Conservation (phyloP, 2,797 vertebrate genomes). For the Cyprinella venusta region DNA sequence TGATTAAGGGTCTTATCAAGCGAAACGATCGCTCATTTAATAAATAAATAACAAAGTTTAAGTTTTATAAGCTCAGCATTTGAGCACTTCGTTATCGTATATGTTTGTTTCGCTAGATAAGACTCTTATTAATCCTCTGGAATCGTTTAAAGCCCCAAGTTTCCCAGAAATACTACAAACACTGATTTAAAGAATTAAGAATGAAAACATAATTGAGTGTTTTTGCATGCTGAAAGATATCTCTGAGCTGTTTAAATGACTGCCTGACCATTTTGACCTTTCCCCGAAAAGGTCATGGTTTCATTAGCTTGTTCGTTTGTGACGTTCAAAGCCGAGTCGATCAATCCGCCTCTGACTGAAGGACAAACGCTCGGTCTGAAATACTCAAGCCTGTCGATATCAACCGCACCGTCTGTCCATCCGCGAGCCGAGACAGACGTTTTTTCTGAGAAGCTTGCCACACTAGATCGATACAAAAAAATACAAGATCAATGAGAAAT, state of each 20-base stretch:
- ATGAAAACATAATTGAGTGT: too few species aligned
- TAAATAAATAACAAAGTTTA: too few species aligned
- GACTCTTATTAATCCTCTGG: too few species aligned
- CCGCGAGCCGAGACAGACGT: background rate
- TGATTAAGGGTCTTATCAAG: too few species aligned
- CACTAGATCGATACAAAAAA: constrained; percentile 12
- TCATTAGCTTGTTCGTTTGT: constrained; percentile 45
- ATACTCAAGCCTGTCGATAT: constrained; percentile 40
- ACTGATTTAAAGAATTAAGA: background rate
- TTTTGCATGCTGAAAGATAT: background rate
- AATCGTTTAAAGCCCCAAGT: background rate
- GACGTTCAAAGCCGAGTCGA: constrained; percentile 11
- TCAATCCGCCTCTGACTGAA: constrained; percentile 46
- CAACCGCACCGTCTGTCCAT: constrained; percentile 31
- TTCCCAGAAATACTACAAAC: background rate
- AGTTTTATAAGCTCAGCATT: too few species aligned
- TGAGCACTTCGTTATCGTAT: background rate
- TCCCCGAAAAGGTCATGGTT: constrained; percentile 45
- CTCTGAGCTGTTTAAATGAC: background rate
- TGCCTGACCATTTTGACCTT: constrained; percentile 46
- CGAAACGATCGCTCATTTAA: too few species aligned
- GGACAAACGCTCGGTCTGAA: constrained; percentile 28
- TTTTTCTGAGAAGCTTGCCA: constrained; percentile 20
- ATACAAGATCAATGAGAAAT: constrained; percentile 17
- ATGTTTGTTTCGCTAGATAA: too few species aligned